Conservation (phyloP, 1,140 invertebrate species). For the Neomicropteryx cornuta region DNA sequence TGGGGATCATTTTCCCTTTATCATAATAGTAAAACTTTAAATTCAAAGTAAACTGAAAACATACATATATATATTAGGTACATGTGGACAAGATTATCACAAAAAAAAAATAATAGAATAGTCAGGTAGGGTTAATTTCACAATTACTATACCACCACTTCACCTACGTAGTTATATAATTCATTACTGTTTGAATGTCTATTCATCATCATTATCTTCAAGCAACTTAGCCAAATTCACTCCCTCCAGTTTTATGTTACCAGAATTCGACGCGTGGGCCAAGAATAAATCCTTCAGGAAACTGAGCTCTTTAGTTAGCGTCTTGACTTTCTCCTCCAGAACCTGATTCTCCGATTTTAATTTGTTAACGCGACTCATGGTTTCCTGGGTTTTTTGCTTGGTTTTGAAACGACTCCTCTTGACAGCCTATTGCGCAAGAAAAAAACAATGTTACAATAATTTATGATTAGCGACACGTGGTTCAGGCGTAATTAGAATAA, state of each 20-base stretch:
- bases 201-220: constrained; percentile 35
- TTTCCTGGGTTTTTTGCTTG: constrained; percentile 71
- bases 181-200: no score
- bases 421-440: constrained; percentile 53
- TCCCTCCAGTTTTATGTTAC: constrained; percentile 36
- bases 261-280: constrained; percentile 56
- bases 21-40: no score
- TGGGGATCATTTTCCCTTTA: no score
- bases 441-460: constrained; percentile 10
- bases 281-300: constrained; percentile 83
- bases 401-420: constrained; percentile 81
- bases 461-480: constrained; percentile 1
- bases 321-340: constrained; percentile 77
- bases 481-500: constrained; percentile 5
- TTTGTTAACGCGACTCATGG: constrained; percentile 63
- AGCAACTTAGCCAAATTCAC: constrained; percentile 43
- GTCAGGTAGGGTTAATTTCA: no score
- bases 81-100: no score
- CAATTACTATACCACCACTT: no score
- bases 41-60: no score
- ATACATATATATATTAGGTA: no score
- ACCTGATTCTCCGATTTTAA: constrained; percentile 73
- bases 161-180: no score
- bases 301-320: constrained; percentile 71
- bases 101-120: no score